Conservation (phyloP, 2,888 invertebrate species). For the Acanthosepion lycidas region DNA sequence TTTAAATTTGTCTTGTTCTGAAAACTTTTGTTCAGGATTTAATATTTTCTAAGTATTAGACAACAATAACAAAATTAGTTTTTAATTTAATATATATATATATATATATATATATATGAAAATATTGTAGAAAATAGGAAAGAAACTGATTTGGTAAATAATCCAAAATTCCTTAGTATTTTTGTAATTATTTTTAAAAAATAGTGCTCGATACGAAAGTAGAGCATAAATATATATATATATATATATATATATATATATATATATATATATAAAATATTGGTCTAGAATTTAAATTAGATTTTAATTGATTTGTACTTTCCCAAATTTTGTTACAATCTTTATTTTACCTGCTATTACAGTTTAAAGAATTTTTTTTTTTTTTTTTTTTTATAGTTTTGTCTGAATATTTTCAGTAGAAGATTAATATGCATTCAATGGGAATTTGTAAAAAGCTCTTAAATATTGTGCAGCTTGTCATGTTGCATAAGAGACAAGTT, state of each 20-base stretch:
- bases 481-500: too few relatives aligned
- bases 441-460: too few relatives aligned
- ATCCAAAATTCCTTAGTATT: too few relatives aligned
- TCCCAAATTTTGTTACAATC: neutral
- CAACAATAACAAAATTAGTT: neutral
- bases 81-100: neutral
- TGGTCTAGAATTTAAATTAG: neutral
- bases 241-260: neutral
- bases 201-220: too few relatives aligned
- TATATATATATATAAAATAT: neutral
- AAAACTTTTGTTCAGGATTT: neutral
- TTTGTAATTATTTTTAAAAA: too few relatives aligned
- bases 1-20: neutral
- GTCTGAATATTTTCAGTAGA: too few relatives aligned
- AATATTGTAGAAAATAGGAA: too few relatives aligned
- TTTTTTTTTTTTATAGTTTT: too few relatives aligned
- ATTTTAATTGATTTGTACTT: neutral
- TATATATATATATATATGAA: neutral
- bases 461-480: too few relatives aligned
- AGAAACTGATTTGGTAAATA: too few relatives aligned
- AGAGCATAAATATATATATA: too few relatives aligned
- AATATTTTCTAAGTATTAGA: neutral
- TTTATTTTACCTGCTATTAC: neutral
- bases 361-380: neutral
- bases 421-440: too few relatives aligned